Evolutionary conservation across 2,113 vertebrate genomes (phyloP), one percentile per base, ranked within the genome.

Genomic region (Alectura lathami): DNA sequence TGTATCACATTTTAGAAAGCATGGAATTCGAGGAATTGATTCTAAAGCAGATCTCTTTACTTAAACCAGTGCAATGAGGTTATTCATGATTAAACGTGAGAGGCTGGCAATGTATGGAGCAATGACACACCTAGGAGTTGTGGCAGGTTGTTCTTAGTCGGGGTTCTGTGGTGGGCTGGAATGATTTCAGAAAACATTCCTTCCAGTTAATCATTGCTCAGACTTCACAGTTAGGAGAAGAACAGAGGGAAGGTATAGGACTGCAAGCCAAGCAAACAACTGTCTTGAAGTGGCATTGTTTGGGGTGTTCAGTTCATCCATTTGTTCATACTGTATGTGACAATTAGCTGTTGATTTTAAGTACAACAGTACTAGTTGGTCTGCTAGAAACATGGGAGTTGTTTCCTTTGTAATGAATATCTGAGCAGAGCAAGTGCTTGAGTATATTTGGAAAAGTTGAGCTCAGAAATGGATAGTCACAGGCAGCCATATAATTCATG

Each of bases 361-460:
- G 42, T 74, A 63, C 53, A 74, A 87, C 91, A 91, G 62, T 85
- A 59, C 11, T 70, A 43, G n/a, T 72, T 81, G 53, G n/a, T 60
- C 48, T 78, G 18, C 12, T 2, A 66, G 30, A 76, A 13, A n/a
- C 38, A 30, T 77, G 60, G 47, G 68, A 77, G 67, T 74, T 67
- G 29, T 78, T 97, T 92, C 56, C 45, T 86, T 90, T 81, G 76
- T 75, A 60, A 82, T 86, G 30, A 88, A 0, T 81, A 88, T 68
- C 24, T 68, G 47, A 78, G 30, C 8, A 83, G 81, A 88, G 24
- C 27, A n/a, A 74, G 51, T 80, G 17, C 38, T 83, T 87, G 27
- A 87, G 29, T 67, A 22, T 5, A 8, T 45, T 90, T 83, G 29
- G 43, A 51, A 74, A 90, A n/a, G 47, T 34, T 24, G 56, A 70